Evolutionary conservation across 2,888 invertebrate genomes (phyloP), one percentile per base, ranked within the genome.

Genomic region (Oligia latruncula): DNA sequence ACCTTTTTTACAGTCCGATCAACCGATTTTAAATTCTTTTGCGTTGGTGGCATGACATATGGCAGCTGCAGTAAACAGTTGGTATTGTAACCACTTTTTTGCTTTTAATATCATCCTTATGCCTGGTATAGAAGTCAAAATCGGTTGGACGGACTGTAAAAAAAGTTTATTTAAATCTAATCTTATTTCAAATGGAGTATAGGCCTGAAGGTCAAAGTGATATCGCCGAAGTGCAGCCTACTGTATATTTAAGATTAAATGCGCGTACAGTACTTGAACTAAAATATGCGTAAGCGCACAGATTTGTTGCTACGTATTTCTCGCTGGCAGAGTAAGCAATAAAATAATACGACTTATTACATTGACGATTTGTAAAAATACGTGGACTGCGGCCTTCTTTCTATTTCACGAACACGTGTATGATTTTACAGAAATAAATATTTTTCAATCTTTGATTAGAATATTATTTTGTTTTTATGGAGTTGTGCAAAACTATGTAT

Each of bases 401-500:
- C 52, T 55, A 60, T 52, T 82, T 71, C 71, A 83, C 72, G 58
- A 72, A 35, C 65, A 52, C 35, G 58, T 79, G 62, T 80, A 80
- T 80, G n/a, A 71, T 67, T 84, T 71, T 84, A 84, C 80, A 80
- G 43, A 84, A 80, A 84, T 83, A 83, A 80, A 83, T 83, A 83
- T 83, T 83, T 84, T 83, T 68, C 58, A 71, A 80, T 52, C 74
- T 80, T 84, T 68, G 15, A 70, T 52, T 17, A 43, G 3, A 1
- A 3, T 40, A 2, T 64, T 20, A n/a, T 52, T 62, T 35, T 66
- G 0, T 0, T 4, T 46, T 15, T 17, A 9, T 29, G 11, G 23
- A 55, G n/a, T n/a, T 58, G 1, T 15, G 9, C 15, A n/a, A 8
- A 35, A 23, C 9, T 40, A 35, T 35, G 35, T 9, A 52, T 43